Evolutionary conservation across 2,797 vertebrate species (phyloP).

Genomic region (Anguilla megastoma): DNA sequence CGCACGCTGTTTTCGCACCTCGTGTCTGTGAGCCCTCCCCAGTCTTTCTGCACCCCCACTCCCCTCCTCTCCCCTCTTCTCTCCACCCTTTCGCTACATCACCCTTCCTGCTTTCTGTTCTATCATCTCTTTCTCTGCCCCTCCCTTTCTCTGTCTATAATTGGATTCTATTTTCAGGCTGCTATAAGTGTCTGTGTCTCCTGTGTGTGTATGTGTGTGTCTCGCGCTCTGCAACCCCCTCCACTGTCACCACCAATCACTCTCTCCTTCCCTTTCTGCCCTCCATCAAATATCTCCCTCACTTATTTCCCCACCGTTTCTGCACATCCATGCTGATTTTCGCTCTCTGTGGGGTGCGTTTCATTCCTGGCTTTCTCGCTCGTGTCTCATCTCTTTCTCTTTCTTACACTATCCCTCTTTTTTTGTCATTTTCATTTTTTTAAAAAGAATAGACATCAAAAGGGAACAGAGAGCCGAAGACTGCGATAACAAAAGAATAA

Average conservation of each 20-base stretch:
- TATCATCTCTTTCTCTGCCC: slow-evolving; percentile 63
- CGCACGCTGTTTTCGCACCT: slow-evolving; percentile 71
- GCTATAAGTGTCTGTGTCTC: slow-evolving; percentile 77
- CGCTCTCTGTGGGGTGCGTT: background rate
- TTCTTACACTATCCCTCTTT: background rate
- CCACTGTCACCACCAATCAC: slow-evolving; percentile 56
- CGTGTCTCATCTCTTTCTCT: background rate
- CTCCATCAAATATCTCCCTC: slow-evolving; percentile 56
- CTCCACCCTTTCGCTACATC: slow-evolving; percentile 51
- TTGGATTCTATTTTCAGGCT: slow-evolving; percentile 83
- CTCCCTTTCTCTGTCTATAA: slow-evolving; percentile 67
- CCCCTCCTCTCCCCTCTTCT: slow-evolving; percentile 44
- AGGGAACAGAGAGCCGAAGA: background rate
- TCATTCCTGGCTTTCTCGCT: background rate
- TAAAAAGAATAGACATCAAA: background rate
- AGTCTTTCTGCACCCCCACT: background rate
- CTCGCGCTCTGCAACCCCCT: slow-evolving; percentile 69
- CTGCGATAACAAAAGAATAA: background rate
- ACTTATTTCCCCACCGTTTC: slow-evolving; percentile 73
- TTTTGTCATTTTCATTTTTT: background rate
- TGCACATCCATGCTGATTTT: slow-evolving; percentile 51
- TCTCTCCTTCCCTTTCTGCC: slow-evolving; percentile 47
- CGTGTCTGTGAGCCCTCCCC: slow-evolving; percentile 51
- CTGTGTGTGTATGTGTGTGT: slow-evolving; percentile 77
- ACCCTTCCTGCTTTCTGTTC: slow-evolving; percentile 50